Base-by-base conservation (phyloP, 1,140 invertebrate species). In the Hypsibius dujardini region DNA sequence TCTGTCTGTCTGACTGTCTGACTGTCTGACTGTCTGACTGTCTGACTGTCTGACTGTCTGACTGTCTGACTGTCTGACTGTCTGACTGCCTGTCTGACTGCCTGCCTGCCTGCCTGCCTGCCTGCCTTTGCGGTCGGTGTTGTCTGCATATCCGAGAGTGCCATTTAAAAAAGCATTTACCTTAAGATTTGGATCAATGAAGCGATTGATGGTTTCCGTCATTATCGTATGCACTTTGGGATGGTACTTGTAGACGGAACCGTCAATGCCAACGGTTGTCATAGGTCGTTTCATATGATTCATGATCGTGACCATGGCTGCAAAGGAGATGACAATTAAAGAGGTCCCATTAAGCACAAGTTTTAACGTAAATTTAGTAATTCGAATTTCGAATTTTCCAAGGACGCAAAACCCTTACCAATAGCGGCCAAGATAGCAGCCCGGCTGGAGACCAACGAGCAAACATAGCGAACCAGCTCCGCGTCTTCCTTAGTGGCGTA, bases 211-310 rank as follows among this genome's bases (percentile, higher is more conserved):
- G 80, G 92, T 92, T 73, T 92, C 87, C 71, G 88, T 87, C 90
- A 99, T 95, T 72, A 97, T 84, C 80, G 90, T 85, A 79, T 95
- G 91, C 82, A 99, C 98, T 79, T 94, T 88, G 1, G 95, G 95
- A 81, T 99, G 96, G 83, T 90, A 98, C 76, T 94, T 85, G 80
- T 98, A 99, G 0, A 99, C 90, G 45, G 94, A 97, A 40, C 96
- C 96, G 80, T 99, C 96, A 73, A 99, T 90, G 70, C 92, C 96
- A 15, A 99, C 90, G 0, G 93, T 95, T 1, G 96, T 89, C 73
- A 87, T 85, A 2, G 88, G 85, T 75, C 93, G 86, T 42, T 85
- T 83, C 84, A 97, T 95, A 81, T 89, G 80, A 74, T 87, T 85
- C 70, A 92, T 76, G 28, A 92, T 75, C 46, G 83, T 82, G 56